Base-by-base conservation (phyloP, 37 sponge, comb jelly and placozoan genomes). In the Spongilla lacustris region DNA sequence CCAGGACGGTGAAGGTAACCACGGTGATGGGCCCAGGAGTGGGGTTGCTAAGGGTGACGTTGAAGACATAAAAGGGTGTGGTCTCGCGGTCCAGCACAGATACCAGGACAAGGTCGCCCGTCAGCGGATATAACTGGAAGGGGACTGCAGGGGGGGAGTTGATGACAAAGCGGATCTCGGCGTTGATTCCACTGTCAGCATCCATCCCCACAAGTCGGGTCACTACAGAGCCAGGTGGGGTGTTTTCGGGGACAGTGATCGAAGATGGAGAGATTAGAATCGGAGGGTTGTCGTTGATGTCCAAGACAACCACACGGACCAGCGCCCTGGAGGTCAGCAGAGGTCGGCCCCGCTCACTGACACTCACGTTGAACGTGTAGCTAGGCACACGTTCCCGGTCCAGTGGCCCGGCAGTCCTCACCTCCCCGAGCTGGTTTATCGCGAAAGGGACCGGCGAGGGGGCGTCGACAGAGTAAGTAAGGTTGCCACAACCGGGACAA, bases 261-360 rank as follows among this genome's bases (percentile, higher is more conserved):
- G 49, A 36, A 33, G 36, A 25, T 5, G 24, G 70, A 12, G 14
- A 14, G 49, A 32, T n/a, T 34, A 95, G 89, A 3, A 71, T 22
- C 46, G 97, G 97, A 6, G 81, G 36, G 50, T 96, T 96, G 74
- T 96, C 97, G 71, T 96, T 96, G 32, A 89, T 36, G 77, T 96
- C 94, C 14, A 73, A 0, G 36, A 96, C 84, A 38, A 26, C 36
- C 25, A 96, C 69, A 23, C 31, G 50, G 48, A 96, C 82, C 12
- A 66, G 36, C 17, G 86, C 30, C 58, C 19, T 58, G 58, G 58
- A 6, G 21, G 46, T 87, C 27, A 77, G 83, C 37, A 67, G 50
- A n/a, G 91, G 86, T 0, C 69, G 29, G 0, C 92, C 91, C 37
- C 84, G 76, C 77, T 92, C 96, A 2, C n/a, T 69, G 6, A 90